phyloP scores from a whole-genome alignment of 2,797 vertebrate species.

The Propithecus perrieri region DNA sequence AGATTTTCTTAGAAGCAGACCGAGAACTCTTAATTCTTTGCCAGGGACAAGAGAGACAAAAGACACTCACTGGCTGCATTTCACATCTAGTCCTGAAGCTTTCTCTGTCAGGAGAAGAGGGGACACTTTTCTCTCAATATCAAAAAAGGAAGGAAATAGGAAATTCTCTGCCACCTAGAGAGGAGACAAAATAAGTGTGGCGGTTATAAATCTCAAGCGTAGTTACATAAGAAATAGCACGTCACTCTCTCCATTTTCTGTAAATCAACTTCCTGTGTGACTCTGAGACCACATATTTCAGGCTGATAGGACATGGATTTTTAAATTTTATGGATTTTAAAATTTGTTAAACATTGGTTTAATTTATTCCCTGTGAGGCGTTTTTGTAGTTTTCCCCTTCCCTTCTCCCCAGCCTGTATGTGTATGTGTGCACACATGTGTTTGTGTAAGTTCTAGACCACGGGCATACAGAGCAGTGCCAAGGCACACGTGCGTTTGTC shows the following conservation, averaged over 20 bases:
- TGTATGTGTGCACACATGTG: too few species aligned
- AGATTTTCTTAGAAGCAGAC: conserved; percentile 37
- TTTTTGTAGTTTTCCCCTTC: neutral
- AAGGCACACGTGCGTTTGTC: neutral
- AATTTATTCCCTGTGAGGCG: neutral
- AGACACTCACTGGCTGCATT: conserved; percentile 21
- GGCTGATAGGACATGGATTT: neutral
- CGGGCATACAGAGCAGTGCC: neutral
- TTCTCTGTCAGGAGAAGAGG: neutral
- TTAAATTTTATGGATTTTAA: neutral
- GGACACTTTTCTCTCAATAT: neutral
- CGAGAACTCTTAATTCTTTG: conserved; percentile 29
- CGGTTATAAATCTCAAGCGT: neutral
- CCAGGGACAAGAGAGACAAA: conserved; percentile 46
- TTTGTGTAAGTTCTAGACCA: neutral
- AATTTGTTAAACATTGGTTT: neutral
- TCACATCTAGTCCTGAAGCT: neutral
- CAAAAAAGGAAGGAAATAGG: neutral
- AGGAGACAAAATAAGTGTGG: neutral
- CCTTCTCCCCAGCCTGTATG: neutral
- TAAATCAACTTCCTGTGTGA: neutral
- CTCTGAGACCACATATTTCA: neutral
- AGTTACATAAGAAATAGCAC: neutral
- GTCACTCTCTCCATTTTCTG: neutral
- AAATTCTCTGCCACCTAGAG: neutral